Evolutionary conservation across 2,113 vertebrate genomes (phyloP).

Genomic region (Chinchilla lanigera): DNA sequence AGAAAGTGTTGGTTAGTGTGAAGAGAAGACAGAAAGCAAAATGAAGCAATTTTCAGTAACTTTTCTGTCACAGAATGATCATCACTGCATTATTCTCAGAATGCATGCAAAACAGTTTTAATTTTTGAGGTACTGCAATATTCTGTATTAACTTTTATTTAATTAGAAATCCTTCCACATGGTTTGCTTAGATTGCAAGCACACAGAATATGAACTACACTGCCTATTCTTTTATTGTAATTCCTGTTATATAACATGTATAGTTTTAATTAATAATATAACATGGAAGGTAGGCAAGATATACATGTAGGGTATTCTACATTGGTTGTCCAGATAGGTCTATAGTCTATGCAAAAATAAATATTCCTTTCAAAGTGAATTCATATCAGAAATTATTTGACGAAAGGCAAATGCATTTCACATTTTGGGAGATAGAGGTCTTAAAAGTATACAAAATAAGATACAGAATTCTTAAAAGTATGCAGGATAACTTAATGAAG

Average conservation of each 20-base stretch:
- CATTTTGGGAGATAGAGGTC: neutral
- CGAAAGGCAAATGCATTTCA: neutral
- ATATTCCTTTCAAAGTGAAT: neutral
- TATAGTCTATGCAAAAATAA: neutral
- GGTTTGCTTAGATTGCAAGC: neutral
- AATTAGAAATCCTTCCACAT: neutral
- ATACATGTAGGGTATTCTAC: neutral
- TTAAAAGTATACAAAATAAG: neutral
- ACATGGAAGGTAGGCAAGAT: neutral
- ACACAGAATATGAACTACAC: neutral
- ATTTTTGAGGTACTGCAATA: neutral
- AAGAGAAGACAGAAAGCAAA: neutral
- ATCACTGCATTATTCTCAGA: neutral
- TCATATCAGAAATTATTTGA: neutral
- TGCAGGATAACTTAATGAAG: neutral
- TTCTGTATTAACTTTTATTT: neutral
- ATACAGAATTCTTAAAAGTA: neutral
- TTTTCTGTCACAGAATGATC: neutral
- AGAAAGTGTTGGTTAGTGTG: neutral
- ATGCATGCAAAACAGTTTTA: neutral
- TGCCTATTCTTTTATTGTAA: neutral
- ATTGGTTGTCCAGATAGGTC: neutral
- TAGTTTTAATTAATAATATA: neutral
- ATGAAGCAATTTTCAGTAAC: neutral
- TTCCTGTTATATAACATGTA: neutral